Percentiles rank a stretch among this genome's conserved stretches.
Evolutionary conservation across 2,113 vertebrate genomes (phyloP).

Genomic region (Tetrax tetrax): DNA sequence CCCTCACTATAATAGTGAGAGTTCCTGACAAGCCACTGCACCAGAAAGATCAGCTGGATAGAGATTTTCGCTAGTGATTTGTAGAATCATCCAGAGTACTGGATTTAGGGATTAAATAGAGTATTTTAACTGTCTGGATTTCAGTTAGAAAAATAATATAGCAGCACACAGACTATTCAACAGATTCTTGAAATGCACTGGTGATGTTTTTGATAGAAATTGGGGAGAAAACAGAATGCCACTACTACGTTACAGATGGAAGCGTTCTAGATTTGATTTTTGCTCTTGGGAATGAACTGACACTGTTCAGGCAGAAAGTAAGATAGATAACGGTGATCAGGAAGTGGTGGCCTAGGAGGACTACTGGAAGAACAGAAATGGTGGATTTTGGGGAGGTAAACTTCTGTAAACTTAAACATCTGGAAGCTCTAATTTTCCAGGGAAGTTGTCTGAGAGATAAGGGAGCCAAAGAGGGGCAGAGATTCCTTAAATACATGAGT

Average conservation of each 20-base stretch:
- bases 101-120: background rate
- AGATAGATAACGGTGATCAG: background rate
- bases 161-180: background rate
- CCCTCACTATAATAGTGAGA: background rate
- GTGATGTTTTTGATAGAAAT: background rate
- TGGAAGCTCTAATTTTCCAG: background rate
- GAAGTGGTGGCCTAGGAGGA: background rate
- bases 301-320: background rate
- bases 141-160: background rate
- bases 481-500: background rate
- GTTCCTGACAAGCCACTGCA: background rate
- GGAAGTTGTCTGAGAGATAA: background rate
- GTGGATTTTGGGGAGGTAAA: background rate
- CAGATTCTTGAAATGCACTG: background rate
- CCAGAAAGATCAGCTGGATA: background rate
- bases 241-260: background rate
- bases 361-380: background rate
- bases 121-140: background rate
- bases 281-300: background rate
- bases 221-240: background rate
- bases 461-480: background rate
- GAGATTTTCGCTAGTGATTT: background rate
- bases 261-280: background rate
- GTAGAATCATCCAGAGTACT: background rate
- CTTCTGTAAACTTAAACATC: background rate